Evolutionary conservation across 2,888 invertebrate genomes (phyloP).

Genomic region (Limnephilus marmoratus): DNA sequence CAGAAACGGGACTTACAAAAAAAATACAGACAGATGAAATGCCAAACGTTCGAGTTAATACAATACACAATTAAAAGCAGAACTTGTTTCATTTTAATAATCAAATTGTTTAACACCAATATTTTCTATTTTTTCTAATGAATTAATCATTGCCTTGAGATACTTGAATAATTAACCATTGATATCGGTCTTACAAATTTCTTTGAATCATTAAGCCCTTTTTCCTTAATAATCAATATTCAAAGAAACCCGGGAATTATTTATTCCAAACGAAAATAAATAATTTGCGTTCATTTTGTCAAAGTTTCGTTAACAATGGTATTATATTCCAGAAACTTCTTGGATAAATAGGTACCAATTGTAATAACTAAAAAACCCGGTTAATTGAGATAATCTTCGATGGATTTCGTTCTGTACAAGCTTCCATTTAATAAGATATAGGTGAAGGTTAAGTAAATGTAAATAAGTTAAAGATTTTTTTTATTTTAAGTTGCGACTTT

Average conservation of each 20-base stretch:
- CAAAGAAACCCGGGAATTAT: not conserved
- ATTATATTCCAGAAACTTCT: not conserved
- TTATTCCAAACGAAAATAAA: not conserved
- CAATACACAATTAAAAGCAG: too few relatives aligned
- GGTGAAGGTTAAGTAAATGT: too few relatives aligned
- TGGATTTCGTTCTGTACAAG: too few relatives aligned
- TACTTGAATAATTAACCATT: not conserved
- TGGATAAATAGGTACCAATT: not conserved
- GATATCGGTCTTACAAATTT: not conserved
- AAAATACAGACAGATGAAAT: too few relatives aligned
- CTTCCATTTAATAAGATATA: too few relatives aligned
- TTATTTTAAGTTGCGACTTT: too few relatives aligned
- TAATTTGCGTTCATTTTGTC: not conserved
- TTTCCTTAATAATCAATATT: not conserved
- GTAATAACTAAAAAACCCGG: not conserved
- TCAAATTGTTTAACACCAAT: too few relatives aligned
- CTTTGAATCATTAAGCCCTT: not conserved
- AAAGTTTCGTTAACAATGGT: not conserved
- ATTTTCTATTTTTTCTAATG: too few relatives aligned
- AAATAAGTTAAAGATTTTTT: too few relatives aligned
- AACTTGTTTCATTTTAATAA: too few relatives aligned
- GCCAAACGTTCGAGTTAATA: too few relatives aligned
- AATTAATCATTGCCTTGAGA: not conserved
- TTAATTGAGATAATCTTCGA: slow-evolving; percentile 4
- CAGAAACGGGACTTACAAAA: too few relatives aligned